Percentiles rank a stretch among this genome's conserved stretches.
phyloP scores from a whole-genome alignment of 2,888 invertebrate species.

The Drosophila planitibia region DNA sequence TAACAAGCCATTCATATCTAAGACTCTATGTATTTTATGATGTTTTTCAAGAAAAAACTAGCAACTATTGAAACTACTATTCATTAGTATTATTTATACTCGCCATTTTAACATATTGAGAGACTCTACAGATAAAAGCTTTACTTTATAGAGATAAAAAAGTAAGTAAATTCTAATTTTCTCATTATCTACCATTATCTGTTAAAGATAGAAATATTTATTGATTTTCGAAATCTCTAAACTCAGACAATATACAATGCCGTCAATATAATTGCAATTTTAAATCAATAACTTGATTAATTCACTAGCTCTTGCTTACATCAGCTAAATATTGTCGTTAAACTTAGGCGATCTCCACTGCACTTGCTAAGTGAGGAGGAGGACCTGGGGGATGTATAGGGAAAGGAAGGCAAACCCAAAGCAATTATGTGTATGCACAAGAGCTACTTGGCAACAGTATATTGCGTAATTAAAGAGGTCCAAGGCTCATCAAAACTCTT shows the following conservation, averaged over 20 bases:
- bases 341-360: conserved; percentile 41
- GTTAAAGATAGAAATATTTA: neutral
- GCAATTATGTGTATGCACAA: conserved; percentile 66
- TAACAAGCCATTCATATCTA: neutral
- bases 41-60: neutral
- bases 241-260: neutral
- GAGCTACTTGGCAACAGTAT: conserved; percentile 57
- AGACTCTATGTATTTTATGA: neutral
- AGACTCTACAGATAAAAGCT: neutral
- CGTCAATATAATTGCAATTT: no score
- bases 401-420: conserved; percentile 34
- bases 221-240: neutral
- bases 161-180: neutral
- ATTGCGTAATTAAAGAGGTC: conserved; percentile 75
- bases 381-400: neutral
- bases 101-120: neutral
- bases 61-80: neutral
- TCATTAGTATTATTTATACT: neutral
- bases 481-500: conserved; percentile 48
- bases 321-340: neutral
- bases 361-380: conserved; percentile 15
- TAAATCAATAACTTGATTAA: neutral
- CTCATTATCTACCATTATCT: neutral
- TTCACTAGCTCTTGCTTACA: neutral
- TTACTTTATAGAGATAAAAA: neutral